A percentile compares a stretch with the other conserved stretches of the same genome.
phyloP scores from a whole-genome alignment of 2,113 vertebrate species.

The Nothocercus nigrocapillus region DNA sequence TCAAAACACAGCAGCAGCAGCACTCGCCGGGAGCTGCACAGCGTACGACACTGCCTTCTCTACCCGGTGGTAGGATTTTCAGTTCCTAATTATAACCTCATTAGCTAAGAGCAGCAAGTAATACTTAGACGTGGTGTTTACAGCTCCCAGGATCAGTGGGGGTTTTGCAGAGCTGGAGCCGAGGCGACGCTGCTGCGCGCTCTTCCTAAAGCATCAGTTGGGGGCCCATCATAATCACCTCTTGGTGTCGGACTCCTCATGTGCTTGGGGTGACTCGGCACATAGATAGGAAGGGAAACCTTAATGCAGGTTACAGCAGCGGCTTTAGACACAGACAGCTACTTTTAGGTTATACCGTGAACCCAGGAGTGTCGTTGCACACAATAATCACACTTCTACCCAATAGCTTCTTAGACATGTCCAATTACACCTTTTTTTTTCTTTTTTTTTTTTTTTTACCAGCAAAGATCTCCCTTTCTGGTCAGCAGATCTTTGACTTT shows the following conservation, averaged over 20 bases:
- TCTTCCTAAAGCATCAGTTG: not conserved
- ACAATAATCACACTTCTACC: not conserved
- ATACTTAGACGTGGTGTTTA: not conserved
- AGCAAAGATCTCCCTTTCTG: not conserved
- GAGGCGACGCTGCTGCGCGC: not conserved
- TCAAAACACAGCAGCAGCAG: not conserved
- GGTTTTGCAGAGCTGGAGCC: not conserved
- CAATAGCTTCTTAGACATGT: not conserved
- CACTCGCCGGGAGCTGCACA: not conserved
- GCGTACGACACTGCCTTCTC: not conserved
- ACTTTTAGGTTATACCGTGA: not conserved
- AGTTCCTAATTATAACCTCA: not conserved
- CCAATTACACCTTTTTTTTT: not conserved
- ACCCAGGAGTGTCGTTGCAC: not conserved
- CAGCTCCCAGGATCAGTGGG: not conserved
- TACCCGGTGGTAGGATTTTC: not conserved
- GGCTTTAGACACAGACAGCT: not conserved
- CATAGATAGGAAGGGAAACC: not conserved
- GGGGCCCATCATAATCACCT: not conserved
- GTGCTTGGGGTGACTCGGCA: not conserved
- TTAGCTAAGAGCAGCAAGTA: conserved; percentile 27
- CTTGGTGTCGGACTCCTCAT: not conserved
- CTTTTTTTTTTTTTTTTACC: not conserved
- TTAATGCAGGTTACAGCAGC: not conserved
- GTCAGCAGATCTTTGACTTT: not conserved